Conservation (phyloP, 1,140 invertebrate species). For the Stenopsyche tienmushanensis region DNA sequence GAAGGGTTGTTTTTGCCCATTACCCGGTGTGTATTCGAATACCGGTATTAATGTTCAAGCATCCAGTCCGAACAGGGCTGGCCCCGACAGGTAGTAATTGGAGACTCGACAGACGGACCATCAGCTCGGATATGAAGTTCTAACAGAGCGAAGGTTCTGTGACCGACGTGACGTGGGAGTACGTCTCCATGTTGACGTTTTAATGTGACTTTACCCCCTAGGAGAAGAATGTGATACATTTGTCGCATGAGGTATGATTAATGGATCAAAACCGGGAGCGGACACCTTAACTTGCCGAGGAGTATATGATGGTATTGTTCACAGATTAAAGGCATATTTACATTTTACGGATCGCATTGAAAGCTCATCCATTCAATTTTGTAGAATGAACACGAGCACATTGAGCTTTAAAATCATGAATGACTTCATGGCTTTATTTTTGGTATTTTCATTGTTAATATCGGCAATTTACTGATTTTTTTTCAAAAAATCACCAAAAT, state of each 20-base stretch:
- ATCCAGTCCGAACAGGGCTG: not conserved
- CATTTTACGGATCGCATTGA: no score
- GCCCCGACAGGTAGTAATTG: no score
- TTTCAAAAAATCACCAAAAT: no score
- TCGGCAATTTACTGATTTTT: no score
- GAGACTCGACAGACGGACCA: not conserved
- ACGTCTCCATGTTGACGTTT: conserved; percentile 35
- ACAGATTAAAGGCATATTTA: no score
- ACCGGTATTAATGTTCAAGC: not conserved
- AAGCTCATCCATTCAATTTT: no score
- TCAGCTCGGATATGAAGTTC: not conserved
- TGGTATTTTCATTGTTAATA: no score
- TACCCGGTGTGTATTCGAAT: not conserved
- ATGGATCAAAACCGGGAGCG: conserved; percentile 36
- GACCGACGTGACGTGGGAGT: conserved; percentile 12
- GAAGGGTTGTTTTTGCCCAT: not conserved
- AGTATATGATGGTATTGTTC: no score
- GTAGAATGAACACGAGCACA: no score
- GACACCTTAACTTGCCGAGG: no score
- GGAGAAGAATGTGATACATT: conserved; percentile 39
- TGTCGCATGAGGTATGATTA: conserved; percentile 39
- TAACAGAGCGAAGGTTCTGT: not conserved
- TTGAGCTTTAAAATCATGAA: no score
- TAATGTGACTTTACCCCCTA: conserved; percentile 36
- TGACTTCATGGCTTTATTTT: no score